These are phyloP conservation scores for Vollenhovia emeryi DNA, from an alignment of 1,140 invertebrate species.

Conservation along the genomic window DNA sequence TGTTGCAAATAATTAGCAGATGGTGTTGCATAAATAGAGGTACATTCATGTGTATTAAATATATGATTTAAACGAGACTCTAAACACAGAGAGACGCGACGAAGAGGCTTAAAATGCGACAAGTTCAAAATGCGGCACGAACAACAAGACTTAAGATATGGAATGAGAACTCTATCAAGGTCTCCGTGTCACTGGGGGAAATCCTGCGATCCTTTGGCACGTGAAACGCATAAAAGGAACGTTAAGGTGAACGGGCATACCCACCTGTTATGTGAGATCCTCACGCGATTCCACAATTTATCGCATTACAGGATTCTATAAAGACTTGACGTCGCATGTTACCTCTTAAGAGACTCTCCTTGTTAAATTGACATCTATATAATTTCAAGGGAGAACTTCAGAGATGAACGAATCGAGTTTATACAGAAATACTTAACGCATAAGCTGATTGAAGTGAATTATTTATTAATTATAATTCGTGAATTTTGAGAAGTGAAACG, in stretches of 20 bases:
- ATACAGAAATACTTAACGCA: neutral
- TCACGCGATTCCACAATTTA: slow-evolving; percentile 65
- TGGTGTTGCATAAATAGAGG: neutral
- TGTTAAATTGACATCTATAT: neutral
- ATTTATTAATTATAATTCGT: slow-evolving; percentile 8
- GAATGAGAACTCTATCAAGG: slow-evolving; percentile 26
- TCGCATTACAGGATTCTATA: slow-evolving; percentile 32
- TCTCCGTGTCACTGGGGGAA: neutral
- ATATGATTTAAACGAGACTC: neutral
- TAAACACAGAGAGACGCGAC: neutral
- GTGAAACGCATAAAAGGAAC: neutral
- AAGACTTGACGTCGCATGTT: slow-evolving; percentile 46
- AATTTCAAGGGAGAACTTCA: neutral
- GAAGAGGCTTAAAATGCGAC: neutral
- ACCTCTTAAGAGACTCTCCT: slow-evolving; percentile 23
- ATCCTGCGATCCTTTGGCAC: neutral
- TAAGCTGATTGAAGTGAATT: neutral
- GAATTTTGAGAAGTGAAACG: neutral
- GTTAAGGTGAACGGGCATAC: slow-evolving; percentile 1
- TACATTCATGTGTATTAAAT: neutral
- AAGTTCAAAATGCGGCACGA: neutral
- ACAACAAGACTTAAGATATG: slow-evolving; percentile 2
- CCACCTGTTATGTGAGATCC: slow-evolving; percentile 55
- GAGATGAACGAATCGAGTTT: neutral
- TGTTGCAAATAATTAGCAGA: neutral